Evolutionary conservation across 1,140 invertebrate genomes (phyloP), one percentile per base, ranked within the genome.

Genomic region (Thalassaphorura encarpata): DNA sequence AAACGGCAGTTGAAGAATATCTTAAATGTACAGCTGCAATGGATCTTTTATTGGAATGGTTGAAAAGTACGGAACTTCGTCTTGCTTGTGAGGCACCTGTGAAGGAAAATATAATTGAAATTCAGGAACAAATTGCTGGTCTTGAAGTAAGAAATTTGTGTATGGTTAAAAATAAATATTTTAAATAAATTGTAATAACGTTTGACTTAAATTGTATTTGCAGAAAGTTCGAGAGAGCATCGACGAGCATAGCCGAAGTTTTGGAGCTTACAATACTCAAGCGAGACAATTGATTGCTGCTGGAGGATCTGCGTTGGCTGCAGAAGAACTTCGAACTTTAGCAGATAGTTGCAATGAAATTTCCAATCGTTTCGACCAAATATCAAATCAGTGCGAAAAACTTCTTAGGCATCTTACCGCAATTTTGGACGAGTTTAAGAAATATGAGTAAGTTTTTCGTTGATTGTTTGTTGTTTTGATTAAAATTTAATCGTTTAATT

Each of bases 211-310:
- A n/a, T n/a, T n/a, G n/a, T n/a, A n/a, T 6, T 43, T 48, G 13
- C 71, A 93, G 86, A 81, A 85, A 70, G 82, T 96, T 54, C 89
- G 89, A 70, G 89, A 93, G 68, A 90, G 96, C 69, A 76, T 97
- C 18, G 86, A 91, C 65, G 80, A 83, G 40, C 88, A 95, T 71
- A 81, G 83, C 64, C 82, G 89, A 29, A 83, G 87, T 33, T 84
- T 96, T 2, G 81, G 84, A 36, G 83, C 87, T 18, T 89, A 89
- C 61, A 75, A 91, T 45, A 92, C 95, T 71, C 89, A 95, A 77
- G 84, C 92, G 2, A 82, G 89, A 48, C 89, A 95, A 68, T 78
- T 97, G 8, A 83, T 92, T 1, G 78, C 92, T 2, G 89, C 88
- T 41, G 89, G 89, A 4, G 82, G 85, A 47, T 89, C 94, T 65